phyloP scores from a whole-genome alignment of 2,888 invertebrate genomes.

The Notodonta ziczac region DNA sequence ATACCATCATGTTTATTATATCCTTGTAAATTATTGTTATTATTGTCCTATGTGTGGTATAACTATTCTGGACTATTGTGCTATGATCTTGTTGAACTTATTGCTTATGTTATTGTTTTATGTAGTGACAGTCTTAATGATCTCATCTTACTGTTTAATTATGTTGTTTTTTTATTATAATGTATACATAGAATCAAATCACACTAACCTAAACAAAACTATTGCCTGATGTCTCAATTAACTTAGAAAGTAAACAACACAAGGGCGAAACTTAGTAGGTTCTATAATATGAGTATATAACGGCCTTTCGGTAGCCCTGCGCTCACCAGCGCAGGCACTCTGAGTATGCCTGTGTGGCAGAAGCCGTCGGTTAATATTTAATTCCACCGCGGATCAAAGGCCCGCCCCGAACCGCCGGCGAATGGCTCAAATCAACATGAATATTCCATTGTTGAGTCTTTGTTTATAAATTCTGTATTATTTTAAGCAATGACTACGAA shows the following conservation, averaged over 20 bases:
- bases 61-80: too few species aligned
- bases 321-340: neutral
- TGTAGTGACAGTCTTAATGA: too few species aligned
- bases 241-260: too few species aligned
- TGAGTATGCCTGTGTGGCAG: neutral
- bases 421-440: neutral
- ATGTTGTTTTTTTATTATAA: too few species aligned
- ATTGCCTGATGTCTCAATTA: too few species aligned
- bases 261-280: too few species aligned
- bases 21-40: neutral
- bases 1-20: neutral
- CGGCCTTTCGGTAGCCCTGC: neutral
- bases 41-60: neutral
- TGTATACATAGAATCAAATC: too few species aligned
- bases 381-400: conserved; percentile 1
- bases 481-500: neutral
- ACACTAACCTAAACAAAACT: too few species aligned
- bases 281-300: too few species aligned
- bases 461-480: neutral
- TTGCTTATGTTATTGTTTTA: too few species aligned
- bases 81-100: too few species aligned
- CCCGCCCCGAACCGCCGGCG: neutral
- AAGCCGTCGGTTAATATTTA: conserved; percentile 1
- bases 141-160: too few species aligned
- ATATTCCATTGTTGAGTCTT: neutral